These are phyloP conservation scores for Mormyrops boulengeri DNA, from an alignment of 2,797 vertebrate species.

Conservation along the genomic window DNA sequence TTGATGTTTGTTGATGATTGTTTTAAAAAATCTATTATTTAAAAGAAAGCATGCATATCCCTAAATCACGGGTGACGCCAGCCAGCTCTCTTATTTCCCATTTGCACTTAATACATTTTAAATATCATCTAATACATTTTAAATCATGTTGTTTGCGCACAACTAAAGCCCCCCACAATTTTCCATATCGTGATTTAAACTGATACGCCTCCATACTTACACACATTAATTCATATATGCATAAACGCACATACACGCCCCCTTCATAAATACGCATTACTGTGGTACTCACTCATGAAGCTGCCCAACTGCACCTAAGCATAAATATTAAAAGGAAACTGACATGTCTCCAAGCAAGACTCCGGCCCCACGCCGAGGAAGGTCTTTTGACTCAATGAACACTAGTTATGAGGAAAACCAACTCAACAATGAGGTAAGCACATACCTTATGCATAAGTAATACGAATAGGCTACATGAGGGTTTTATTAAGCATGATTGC, in stretches of 20 bases:
- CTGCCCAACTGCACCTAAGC: not conserved
- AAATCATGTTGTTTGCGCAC: not conserved
- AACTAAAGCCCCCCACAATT: not conserved
- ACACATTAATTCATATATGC: constrained; percentile 6
- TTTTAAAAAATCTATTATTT: not conserved
- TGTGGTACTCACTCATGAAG: not conserved
- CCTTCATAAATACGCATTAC: not conserved
- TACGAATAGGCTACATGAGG: not conserved
- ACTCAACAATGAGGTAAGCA: constrained; percentile 43
- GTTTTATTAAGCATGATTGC: not conserved
- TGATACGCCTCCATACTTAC: not conserved
- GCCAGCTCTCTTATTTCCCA: not conserved
- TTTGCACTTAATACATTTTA: not conserved
- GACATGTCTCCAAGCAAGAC: constrained; percentile 47
- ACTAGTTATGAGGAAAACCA: constrained; percentile 48
- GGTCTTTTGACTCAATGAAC: constrained; percentile 56
- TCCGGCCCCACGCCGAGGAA: constrained; percentile 45
- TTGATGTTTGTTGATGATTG: too few relatives aligned
- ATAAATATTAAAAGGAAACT: not conserved
- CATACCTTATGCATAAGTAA: not conserved
- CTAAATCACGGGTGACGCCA: not conserved
- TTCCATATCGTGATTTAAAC: not conserved
- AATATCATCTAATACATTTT: not conserved
- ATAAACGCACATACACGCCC: not conserved
- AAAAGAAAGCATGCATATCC: not conserved